Percentiles rank a stretch among this genome's conserved stretches.
phyloP scores from a whole-genome alignment of 1,140 invertebrate genomes.

The Euura lappo region DNA sequence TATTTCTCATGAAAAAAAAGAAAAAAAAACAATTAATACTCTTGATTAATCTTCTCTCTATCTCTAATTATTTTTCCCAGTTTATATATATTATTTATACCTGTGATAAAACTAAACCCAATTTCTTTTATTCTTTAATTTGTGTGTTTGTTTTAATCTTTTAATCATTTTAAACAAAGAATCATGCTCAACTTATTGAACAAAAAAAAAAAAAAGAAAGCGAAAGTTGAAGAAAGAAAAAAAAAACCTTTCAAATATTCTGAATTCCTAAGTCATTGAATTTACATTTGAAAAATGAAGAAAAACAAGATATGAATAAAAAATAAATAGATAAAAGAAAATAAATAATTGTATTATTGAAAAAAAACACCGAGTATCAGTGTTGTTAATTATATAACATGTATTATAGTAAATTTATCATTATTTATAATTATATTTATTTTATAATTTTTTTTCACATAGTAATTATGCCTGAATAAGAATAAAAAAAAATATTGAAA shows the following conservation, averaged over 20 bases:
- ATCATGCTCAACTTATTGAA: slow-evolving; percentile 12
- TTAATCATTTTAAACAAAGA: slow-evolving; percentile 19
- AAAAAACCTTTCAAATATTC: slow-evolving; percentile 8
- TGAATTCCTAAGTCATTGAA: slow-evolving; percentile 20
- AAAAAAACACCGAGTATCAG: slow-evolving; percentile 38
- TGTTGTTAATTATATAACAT: slow-evolving; percentile 53
- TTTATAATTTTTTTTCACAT: slow-evolving; percentile 51
- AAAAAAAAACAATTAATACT: slow-evolving; percentile 19
- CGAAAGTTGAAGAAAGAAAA: slow-evolving; percentile 9
- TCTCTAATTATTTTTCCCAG: slow-evolving; percentile 4
- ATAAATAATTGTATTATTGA: slow-evolving; percentile 28
- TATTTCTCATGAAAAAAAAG: background rate
- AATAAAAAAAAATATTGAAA: slow-evolving; percentile 28
- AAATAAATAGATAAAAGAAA: too few relatives aligned
- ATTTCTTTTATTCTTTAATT: background rate
- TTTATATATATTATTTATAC: slow-evolving; percentile 39
- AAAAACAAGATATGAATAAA: too few relatives aligned
- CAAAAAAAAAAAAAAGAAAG: slow-evolving; percentile 21
- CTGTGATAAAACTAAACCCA: slow-evolving; percentile 44
- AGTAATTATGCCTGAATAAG: slow-evolving; percentile 37
- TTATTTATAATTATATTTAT: slow-evolving; percentile 60
- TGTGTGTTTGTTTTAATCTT: slow-evolving; percentile 1
- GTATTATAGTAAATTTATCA: slow-evolving; percentile 59
- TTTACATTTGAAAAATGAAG: slow-evolving; percentile 20
- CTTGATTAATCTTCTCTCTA: too few relatives aligned